Evolutionary conservation across 2,888 invertebrate species (phyloP), one percentile per base, ranked within the genome.

Genomic region (Agelastica alni): DNA sequence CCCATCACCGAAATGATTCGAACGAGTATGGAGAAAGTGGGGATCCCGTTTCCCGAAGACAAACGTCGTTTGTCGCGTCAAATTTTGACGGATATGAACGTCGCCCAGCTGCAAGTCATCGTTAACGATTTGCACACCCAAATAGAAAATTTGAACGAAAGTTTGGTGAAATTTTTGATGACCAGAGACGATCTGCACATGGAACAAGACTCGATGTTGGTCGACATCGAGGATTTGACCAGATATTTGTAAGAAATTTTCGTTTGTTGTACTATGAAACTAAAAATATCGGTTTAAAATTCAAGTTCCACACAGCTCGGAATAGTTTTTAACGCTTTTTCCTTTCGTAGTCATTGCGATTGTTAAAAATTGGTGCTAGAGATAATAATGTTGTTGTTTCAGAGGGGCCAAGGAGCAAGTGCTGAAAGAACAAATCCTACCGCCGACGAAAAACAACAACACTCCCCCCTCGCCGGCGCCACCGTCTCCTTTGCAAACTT

Each of bases 161-260:
- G 88, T 52, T 80, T 97, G 65, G 96, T 97, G 51, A 87, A 89
- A 75, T 85, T 92, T 75, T 79, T 97, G 67, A 87, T 96, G 83
- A 91, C 92, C 70, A 83, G 96, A 62, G 97, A 98, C 78, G 96
- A 96, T 77, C 81, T 96, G 42, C 96, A 96, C 78, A 96, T 97
- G 95, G 92, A 93, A 62, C 96, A 97, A 77, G 97, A 98, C 77
- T 95, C 96, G 31, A 95, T 96, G 90, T 83, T 96, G 63, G 95
- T 96, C 28, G 96, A 97, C 74, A 94, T 97, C 69, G 96, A 97
- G 78, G 96, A 97, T 79, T 85, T 96, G 65, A 94, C 94, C 34
- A 83, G 91, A 80, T 91, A 91, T 77, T 80, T 91, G 91, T 92
- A 79, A 87, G 90, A 81, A 59, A 28, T 18, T 26, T 41, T 51